These are phyloP conservation scores for Thalassarche chlororhynchos DNA, from an alignment of 2,113 vertebrate species.

Conservation along the genomic window DNA sequence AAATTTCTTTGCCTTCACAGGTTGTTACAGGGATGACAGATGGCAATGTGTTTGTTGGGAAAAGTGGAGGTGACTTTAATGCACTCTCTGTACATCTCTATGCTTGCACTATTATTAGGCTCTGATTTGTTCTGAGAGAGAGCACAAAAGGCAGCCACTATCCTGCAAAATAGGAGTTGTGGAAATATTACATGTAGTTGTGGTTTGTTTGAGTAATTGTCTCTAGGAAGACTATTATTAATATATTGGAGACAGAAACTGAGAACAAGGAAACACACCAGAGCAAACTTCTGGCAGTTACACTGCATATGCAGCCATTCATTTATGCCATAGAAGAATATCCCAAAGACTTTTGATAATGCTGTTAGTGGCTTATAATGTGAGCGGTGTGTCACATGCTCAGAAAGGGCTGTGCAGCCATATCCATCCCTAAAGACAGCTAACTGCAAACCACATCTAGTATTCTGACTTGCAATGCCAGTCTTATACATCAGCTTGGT, in stretches of 20 bases:
- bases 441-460: background rate
- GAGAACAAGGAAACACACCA: background rate
- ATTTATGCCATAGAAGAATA: background rate
- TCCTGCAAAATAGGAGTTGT: background rate
- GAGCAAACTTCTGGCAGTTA: background rate
- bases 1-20: conserved; percentile 24
- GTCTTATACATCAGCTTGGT: background rate
- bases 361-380: background rate
- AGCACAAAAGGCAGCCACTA: conserved; percentile 17
- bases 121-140: conserved; percentile 29
- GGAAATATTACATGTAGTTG: background rate
- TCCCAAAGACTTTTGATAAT: background rate
- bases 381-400: background rate
- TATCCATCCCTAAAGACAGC: background rate
- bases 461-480: background rate
- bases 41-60: conserved; percentile 36
- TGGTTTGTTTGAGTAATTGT: conserved; percentile 5
- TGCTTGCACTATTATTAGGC: conserved; percentile 44
- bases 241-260: background rate
- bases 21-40: conserved; percentile 34
- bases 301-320: background rate
- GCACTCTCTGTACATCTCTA: background rate
- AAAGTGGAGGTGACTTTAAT: conserved; percentile 66
- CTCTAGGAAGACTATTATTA: background rate
- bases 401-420: background rate